Percentiles rank a stretch among this genome's conserved stretches.
These are phyloP conservation scores for Nanorana parkeri DNA, from an alignment of 2,113 vertebrate species.

Conservation along the genomic window DNA sequence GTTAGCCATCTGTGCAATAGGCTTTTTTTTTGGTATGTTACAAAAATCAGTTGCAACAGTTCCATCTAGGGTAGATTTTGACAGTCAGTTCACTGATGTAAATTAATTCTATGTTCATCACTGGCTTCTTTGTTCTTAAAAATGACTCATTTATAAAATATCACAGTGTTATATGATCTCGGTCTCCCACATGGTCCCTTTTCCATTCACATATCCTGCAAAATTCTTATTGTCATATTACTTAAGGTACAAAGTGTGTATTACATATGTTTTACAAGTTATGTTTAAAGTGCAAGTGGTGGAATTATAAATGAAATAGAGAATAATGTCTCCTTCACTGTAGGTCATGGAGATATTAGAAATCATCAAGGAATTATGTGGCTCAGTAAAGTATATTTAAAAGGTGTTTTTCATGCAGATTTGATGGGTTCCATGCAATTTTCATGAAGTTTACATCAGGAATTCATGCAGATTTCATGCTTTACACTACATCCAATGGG, in stretches of 20 bases:
- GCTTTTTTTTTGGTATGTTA: conserved; percentile 6
- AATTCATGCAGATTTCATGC: not conserved
- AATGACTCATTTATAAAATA: conserved; percentile 41
- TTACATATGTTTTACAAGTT: not conserved
- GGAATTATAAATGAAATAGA: not conserved
- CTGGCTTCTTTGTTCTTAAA: conserved; percentile 36
- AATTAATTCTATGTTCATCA: not conserved
- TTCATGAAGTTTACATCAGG: not conserved
- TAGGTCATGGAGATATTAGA: not conserved
- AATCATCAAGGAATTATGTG: not conserved
- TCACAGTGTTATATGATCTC: conserved; percentile 16
- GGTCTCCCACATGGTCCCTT: conserved; percentile 1
- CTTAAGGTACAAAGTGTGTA: not conserved
- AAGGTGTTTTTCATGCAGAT: not conserved
- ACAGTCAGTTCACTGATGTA: conserved; percentile 17
- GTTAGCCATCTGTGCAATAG: not conserved
- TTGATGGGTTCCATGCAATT: not conserved
- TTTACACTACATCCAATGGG: not conserved
- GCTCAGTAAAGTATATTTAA: not conserved
- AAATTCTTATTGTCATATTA: conserved; percentile 1
- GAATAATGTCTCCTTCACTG: not conserved
- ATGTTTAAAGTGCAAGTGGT: not conserved
- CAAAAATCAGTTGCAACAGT: conserved; percentile 1
- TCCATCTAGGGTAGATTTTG: conserved; percentile 16
- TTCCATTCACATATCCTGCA: not conserved